Evolutionary conservation across 2,113 vertebrate species (phyloP), one percentile per base, ranked within the genome.

Genomic region (Laticauda laticaudata): DNA sequence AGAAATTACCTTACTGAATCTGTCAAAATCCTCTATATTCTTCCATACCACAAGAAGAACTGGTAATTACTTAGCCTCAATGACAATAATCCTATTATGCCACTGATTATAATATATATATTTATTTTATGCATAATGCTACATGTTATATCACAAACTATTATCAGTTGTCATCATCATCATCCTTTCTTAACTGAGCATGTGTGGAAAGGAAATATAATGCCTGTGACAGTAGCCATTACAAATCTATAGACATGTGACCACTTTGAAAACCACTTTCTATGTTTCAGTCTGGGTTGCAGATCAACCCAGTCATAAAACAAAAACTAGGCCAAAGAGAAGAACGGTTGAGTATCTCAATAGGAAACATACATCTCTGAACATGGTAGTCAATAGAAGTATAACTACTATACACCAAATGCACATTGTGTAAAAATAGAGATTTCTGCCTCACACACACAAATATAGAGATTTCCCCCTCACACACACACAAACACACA

Each of bases 311-410:
- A 23, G 26, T 90, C 57, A 51, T 15, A 51, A 24, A 26, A 21
- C 45, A n/a, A 90, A 90, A 53, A 54, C 15, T 21, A 89, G 9
- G 55, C 3, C 75, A 81, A 39, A 81, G 75, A 43, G 75, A 81
- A 45, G 26, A 56, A 93, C n/a, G 48, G 23, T 0, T 81, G 0
- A n/a, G 0, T n/a, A 23, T 43, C 26, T 34, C 0, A 0, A 39
- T 0, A 2, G 5, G 0, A 8, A 3, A 10, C 55, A 26, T 92
- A 43, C 20, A 92, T 21, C 34, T 81, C 34, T 81, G 34, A 81
- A 81, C 34, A 81, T 81, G 75, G 34, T 21, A 34, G 34, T 81
- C 34, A 81, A 20, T 9, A 81, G 15, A 81, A 81, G n/a, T 75
- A 39, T 81, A 39, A 39, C 2, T 81, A 43, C 75, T 43, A 39